Conservation (phyloP, 2,888 invertebrate species). For the Rhimphoctona megacephalus region DNA sequence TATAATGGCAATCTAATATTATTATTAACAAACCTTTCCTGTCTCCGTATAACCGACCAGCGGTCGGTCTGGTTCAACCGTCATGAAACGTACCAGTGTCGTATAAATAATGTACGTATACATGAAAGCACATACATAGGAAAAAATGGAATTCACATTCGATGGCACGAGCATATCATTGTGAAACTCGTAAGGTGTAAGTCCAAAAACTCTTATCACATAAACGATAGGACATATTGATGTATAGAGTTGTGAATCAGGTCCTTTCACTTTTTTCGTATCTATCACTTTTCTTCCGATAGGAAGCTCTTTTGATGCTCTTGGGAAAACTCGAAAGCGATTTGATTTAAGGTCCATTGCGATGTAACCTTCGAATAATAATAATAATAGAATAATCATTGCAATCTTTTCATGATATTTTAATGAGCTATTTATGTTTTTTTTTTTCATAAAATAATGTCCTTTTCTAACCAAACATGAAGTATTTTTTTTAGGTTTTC, state of each 20-base stretch:
- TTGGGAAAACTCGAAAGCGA: not conserved
- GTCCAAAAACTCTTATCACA: constrained; percentile 77
- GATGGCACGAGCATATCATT: constrained; percentile 75
- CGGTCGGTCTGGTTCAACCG: constrained; percentile 28
- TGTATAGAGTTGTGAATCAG: constrained; percentile 78
- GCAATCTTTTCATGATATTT: too few species aligned
- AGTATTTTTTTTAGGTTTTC: too few species aligned
- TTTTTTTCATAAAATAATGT: too few species aligned
- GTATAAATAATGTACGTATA: constrained; percentile 71
- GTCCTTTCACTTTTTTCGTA: constrained; percentile 70
- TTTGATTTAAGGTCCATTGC: constrained; percentile 37
- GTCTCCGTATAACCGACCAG: constrained; percentile 75
- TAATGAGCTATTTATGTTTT: too few species aligned
- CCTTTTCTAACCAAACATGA: too few species aligned
- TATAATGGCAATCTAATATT: not conserved
- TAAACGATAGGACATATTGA: constrained; percentile 77
- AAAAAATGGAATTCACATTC: constrained; percentile 66
- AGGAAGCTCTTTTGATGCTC: not conserved
- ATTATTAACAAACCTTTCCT: constrained; percentile 75
- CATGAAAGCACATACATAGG: constrained; percentile 61
- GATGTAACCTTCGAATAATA: not conserved
- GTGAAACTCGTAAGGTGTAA: constrained; percentile 80
- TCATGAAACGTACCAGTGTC: constrained; percentile 59
- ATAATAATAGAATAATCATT: not conserved
- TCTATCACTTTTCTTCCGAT: constrained; percentile 19